Conservation (phyloP, 2,113 vertebrate species). For the Pterocles gutturalis region DNA sequence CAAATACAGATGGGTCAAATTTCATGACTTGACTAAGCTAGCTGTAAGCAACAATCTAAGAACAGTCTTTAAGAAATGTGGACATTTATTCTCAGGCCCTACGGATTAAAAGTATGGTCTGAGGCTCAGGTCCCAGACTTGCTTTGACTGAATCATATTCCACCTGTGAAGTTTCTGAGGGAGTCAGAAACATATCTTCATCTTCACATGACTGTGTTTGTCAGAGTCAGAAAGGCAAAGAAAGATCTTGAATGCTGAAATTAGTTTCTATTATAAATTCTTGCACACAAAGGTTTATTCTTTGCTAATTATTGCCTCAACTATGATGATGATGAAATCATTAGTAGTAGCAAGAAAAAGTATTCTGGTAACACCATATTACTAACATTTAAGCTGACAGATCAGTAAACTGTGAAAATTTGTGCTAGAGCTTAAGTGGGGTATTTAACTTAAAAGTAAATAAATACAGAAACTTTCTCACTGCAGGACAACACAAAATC, state of each 20-base stretch:
- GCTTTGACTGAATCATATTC: not conserved
- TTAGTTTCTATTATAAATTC: not conserved
- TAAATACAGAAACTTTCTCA: not conserved
- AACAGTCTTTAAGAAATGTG: not conserved
- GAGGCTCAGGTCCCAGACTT: not conserved
- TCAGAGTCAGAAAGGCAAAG: not conserved
- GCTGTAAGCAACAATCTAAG: not conserved
- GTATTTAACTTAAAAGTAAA: not conserved
- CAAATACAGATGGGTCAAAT: rapidly evolving
- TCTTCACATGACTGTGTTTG: not conserved
- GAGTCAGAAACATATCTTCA: not conserved
- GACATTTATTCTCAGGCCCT: not conserved
- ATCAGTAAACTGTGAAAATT: not conserved
- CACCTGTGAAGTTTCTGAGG: not conserved
- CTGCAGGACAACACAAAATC: not conserved
- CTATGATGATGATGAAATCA: not conserved
- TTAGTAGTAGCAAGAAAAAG: not conserved
- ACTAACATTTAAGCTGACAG: not conserved
- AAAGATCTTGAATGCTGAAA: not conserved
- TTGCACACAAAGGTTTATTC: not conserved
- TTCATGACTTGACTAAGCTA: not conserved
- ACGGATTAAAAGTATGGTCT: not conserved
- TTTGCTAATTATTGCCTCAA: not conserved
- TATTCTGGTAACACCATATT: not conserved
- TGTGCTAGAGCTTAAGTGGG: not conserved